phyloP scores from a whole-genome alignment of 1,140 invertebrate species.

The Bemisia tabaci region DNA sequence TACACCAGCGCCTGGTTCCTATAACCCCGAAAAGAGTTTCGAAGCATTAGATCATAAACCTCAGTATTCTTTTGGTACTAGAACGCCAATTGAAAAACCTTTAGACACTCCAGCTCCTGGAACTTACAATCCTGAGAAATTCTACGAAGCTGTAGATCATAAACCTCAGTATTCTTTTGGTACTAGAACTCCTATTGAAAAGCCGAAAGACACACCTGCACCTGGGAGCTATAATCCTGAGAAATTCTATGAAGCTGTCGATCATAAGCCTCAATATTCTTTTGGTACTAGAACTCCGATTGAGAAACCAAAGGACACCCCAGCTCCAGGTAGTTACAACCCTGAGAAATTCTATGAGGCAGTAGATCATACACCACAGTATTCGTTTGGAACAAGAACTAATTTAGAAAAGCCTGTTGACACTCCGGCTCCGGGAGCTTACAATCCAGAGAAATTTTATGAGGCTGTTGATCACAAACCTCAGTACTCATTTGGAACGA shows the following conservation, averaged over 20 bases:
- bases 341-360: slow-evolving; percentile 53
- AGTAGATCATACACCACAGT: slow-evolving; percentile 49
- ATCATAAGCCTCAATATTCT: slow-evolving; percentile 4
- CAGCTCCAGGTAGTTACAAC: slow-evolving; percentile 64
- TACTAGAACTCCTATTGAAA: slow-evolving; percentile 18
- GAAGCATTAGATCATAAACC: slow-evolving; percentile 19
- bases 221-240: slow-evolving; percentile 65
- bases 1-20: slow-evolving; percentile 28
- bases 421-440: slow-evolving; percentile 10
- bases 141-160: slow-evolving; percentile 34
- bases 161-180: slow-evolving; percentile 13
- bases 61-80: slow-evolving; percentile 25
- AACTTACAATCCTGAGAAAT: slow-evolving; percentile 59
- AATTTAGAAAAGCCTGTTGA: slow-evolving; percentile 38
- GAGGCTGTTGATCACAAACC: slow-evolving; percentile 22
- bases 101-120: slow-evolving; percentile 41
- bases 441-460: slow-evolving; percentile 9
- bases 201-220: slow-evolving; percentile 38
- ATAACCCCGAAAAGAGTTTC: slow-evolving; percentile 22
- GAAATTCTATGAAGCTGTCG: too few relatives aligned
- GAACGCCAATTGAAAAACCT: slow-evolving; percentile 24
- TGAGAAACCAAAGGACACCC: slow-evolving; percentile 53
- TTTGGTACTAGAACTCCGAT: slow-evolving; percentile 16
- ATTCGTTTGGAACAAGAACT: slow-evolving; percentile 49
- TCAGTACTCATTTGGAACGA: slow-evolving; percentile 1